Conservation (phyloP, 2,113 vertebrate genomes). For the Falco punctatus region DNA sequence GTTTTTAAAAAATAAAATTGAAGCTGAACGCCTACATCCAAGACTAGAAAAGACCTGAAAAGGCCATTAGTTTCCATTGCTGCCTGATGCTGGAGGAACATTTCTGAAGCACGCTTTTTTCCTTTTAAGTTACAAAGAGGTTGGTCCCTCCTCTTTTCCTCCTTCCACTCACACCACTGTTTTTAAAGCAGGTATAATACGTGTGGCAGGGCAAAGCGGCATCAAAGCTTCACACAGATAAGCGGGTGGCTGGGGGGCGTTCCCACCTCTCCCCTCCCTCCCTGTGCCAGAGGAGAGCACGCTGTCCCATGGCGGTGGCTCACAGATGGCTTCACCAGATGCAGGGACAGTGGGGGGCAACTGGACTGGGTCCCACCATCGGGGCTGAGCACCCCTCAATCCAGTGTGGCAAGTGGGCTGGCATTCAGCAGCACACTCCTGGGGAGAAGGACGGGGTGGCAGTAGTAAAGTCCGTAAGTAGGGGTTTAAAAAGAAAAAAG, state of each 20-base stretch:
- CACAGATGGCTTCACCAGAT: neutral
- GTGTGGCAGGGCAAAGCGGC: conserved; percentile 58
- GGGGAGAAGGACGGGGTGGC: neutral
- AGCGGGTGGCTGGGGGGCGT: neutral
- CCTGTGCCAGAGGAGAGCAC: neutral
- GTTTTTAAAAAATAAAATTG: conserved; percentile 79
- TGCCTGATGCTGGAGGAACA: conserved; percentile 50
- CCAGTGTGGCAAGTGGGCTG: neutral
- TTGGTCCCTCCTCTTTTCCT: conserved; percentile 62
- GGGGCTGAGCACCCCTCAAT: neutral
- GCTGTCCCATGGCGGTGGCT: neutral
- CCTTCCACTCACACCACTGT: conserved; percentile 27
- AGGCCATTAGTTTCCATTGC: conserved; percentile 59
- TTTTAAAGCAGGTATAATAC: conserved; percentile 31
- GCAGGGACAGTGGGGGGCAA: neutral
- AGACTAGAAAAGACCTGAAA: conserved; percentile 72
- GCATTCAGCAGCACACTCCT: neutral
- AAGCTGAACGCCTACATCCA: conserved; percentile 80
- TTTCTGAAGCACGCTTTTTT: conserved; percentile 71
- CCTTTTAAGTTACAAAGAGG: conserved; percentile 59
- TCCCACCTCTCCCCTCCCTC: neutral
- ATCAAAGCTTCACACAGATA: conserved; percentile 51
- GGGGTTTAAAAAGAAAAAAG: neutral
- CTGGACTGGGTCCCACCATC: neutral
- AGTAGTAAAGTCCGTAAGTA: neutral